Percentiles rank a stretch among this genome's conserved stretches.
Evolutionary conservation across 2,888 invertebrate genomes (phyloP).

Genomic region (Urechis unicinctus): DNA sequence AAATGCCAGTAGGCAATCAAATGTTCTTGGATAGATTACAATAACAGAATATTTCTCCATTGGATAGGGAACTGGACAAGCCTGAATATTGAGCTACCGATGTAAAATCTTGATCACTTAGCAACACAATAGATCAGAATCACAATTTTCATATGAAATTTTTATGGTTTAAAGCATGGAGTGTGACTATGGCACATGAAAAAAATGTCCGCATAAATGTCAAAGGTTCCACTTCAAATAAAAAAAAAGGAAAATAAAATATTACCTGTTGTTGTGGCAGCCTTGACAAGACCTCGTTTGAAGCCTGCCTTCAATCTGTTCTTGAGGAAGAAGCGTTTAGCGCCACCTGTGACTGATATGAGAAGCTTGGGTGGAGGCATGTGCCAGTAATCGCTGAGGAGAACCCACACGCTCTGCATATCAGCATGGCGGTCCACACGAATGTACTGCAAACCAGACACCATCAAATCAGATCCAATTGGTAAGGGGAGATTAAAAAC

Average conservation of each 20-base stretch:
- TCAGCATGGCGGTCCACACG: constrained; percentile 7
- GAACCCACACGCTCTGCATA: constrained; percentile 28
- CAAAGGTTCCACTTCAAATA: too few relatives aligned
- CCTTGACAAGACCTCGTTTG: constrained; percentile 43
- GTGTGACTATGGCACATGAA: too few relatives aligned
- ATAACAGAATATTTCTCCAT: too few relatives aligned
- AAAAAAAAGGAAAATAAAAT: neutral
- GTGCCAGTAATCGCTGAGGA: constrained; percentile 41
- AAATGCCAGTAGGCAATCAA: too few relatives aligned
- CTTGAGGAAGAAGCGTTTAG: constrained; percentile 45
- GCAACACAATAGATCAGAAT: too few relatives aligned
- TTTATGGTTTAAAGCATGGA: too few relatives aligned
- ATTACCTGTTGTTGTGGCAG: constrained; percentile 48
- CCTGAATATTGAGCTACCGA: too few relatives aligned
- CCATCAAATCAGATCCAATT: neutral
- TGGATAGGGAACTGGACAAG: too few relatives aligned
- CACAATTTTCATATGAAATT: too few relatives aligned
- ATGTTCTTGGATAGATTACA: too few relatives aligned
- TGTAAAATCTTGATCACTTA: too few relatives aligned
- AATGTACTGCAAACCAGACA: constrained; percentile 12
- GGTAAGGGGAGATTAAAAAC: neutral
- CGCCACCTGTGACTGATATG: constrained; percentile 50
- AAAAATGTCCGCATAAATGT: too few relatives aligned
- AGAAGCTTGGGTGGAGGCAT: constrained; percentile 43
- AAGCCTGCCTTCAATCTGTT: constrained; percentile 26